Evolutionary conservation across 2,113 vertebrate species (phyloP), one percentile per base, ranked within the genome.

Genomic region (Psettodes erumei): DNA sequence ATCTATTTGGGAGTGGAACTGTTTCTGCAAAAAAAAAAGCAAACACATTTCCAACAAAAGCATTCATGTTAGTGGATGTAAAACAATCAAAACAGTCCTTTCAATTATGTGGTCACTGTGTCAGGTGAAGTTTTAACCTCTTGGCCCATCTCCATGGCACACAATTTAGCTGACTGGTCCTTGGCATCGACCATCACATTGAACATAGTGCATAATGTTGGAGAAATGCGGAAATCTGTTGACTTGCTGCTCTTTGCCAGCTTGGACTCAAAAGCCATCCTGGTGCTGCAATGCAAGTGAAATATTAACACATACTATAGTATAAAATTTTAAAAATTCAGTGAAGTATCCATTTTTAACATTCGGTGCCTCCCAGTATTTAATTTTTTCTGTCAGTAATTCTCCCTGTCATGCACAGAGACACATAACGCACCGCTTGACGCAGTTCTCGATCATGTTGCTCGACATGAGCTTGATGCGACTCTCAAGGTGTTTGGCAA

Each of bases 181-280:
- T 99, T 99, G 94, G 98, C 98, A 86, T 99, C 98, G 87, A 99
- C 98, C 98, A 99, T 99, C 94, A 99, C 97, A 82, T 99, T 99
- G 94, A 98, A 99, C 98, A 99, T 99, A 93, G 98, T 99, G 96
- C 98, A 99, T 96, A 99, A 96, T 93, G 98, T 96, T 84, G 98
- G 97, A 90, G 98, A 96, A 91, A 99, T 96, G 93, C 98, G 96
- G 94, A 99, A 99, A 95, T 99, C 98, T 94, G 98, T 99, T 86
- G 97, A 96, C 93, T 97, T 96, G 94, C 97, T 99, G 94, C 96
- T 98, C 94, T 99, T 99, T 91, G 97, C 84, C 93, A 99, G 95
- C 93, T 99, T 99, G 86, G 96, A 96, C 95, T 99, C 98, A 93
- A 99, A 99, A 21, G 98, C 98, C 96, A 96, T 96, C 93, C 96